Evolutionary conservation across 2,888 invertebrate species (phyloP), one percentile per base, ranked within the genome.

Genomic region (Lacanobia wlatinum): DNA sequence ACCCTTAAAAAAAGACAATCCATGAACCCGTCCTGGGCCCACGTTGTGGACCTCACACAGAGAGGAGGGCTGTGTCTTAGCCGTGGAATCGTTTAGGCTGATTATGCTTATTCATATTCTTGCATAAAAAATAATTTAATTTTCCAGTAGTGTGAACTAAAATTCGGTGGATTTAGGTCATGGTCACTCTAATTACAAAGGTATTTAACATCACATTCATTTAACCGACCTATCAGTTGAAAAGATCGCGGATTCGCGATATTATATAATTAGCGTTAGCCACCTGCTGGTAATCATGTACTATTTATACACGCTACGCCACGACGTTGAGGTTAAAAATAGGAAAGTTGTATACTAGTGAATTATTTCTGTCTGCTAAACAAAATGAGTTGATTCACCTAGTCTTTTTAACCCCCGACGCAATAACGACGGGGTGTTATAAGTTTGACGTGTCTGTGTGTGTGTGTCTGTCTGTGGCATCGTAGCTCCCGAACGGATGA

Each of bases 261-360:
- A 21, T 28, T 48, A 21, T 46, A 40, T 69, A 55, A 40, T 59
- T 76, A 76, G 46, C 12, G 59, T 34, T 40, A 40, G n/a, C 48
- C 40, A 48, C n/a, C 23, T 23, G 38, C 52, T 12, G 46, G 38
- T 60, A 48, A 53, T 48, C 62, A 28, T 6, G 38, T 28, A n/a
- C n/a, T 58, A 28, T 56, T 48, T 55, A 48, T 66, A 76, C 12
- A 50, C 3, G 21, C 34, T n/a, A 12, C 14, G 14, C 18, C 23
- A 34, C 40, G 40, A 34, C 56, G 28, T 12, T 23, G 28, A 8
- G 23, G 9, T 40, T 77, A 74, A 55, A 74, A 77, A 60, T 77
- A 74, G 53, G 7, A 60, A 23, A 77, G 34, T 76, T 60, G 59
- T 77, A 48, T 76, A 48, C 60, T 55, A 69, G 14, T 23, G 6